Base-by-base conservation (phyloP, 2,113 vertebrate genomes). In the Anguilla japonica region DNA sequence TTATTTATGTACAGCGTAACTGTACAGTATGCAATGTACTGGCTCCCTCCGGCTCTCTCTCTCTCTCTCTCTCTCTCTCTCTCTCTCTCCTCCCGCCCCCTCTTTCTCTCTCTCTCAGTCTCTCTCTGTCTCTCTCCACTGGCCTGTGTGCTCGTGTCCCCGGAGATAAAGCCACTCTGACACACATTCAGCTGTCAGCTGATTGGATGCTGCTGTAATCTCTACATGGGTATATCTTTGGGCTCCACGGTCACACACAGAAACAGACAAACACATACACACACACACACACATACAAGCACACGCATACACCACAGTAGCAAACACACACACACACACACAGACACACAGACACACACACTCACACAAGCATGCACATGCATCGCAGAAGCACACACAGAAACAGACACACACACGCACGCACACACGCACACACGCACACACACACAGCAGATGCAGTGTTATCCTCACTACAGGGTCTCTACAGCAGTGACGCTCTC, bases 201-300 rank as follows among this genome's bases (percentile, higher is more conserved):
- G 60, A 86, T 82, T 82, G 85, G 85, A 14, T 29, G 26, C 41
- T 40, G 41, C 53, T 41, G 18, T 53, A 4, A 79, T 16, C 34
- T 82, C 85, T 86, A 60, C 43, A 56, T 53, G 43, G 81, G 56
- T 53, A 87, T 63, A 83, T 40, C 39, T 1, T 5, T 26, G 39
- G 39, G 7, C 41, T 40, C 86, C 78, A 34, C 43, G 16, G 26
- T 79, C 13, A 20, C 41, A n/a, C 50, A 14, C 50, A 53, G 11
- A 53, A 11, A 53, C 50, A 53, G 8, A 53, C 50, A 53, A 11
- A 14, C 41, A 40, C 67, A 22, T 9, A 39, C 79, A 14, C 79
- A 50, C 43, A 22, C 14, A 18, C 67, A 0, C 15, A 26, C 14
- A 84, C 16, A 63, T 39, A 13, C 40, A 84, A 6, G 7, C 63